Base-by-base conservation (phyloP, 2,888 invertebrate genomes). In the Oxytorus armatus region DNA sequence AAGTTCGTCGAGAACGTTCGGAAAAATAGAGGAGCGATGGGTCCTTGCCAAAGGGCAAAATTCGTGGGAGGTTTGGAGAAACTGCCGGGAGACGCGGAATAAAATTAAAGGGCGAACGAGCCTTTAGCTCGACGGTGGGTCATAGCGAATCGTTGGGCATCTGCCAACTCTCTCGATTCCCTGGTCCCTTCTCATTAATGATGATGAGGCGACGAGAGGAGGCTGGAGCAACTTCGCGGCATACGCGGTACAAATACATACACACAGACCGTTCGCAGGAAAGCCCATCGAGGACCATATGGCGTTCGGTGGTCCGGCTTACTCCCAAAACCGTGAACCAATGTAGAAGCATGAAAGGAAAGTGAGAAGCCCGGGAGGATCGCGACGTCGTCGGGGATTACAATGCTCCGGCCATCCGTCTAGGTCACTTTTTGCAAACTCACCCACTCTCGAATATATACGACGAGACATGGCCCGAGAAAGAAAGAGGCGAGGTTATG, bases 101-200 rank as follows among this genome's bases (percentile, higher is more conserved):
- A 18, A 66, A 78, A 73, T 73, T 23, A 53, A 68, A 73, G 63
- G 75, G 18, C 36, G 36, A 73, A 61, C 42, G 29, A 44, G 55
- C 44, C 5, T 29, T 23, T 55, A 66, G 57, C 65, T 55, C 25
- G 59, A 75, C 51, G 18, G 53, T 55, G 76, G 61, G 75, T 61
- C n/a, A 74, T 68, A 81, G 77, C 77, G 81, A 88, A 86, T 87
- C 84, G 77, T 47, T 8, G 77, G 82, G 81, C 82, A 87, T 84
- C 83, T 83, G 84, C 73, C 77, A 81, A 73, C 72, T 61, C 72
- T 61, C 49, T 51, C 49, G 55, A 53, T 77, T n/a, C n/a, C n/a
- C 70, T 39, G 53, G 80, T 81, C 74, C 81, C 79, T 76, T 80
- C 79, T 81, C 83, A 85, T 88, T 87, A 86, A 85, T 74, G 81